Evolutionary conservation across 2,797 vertebrate genomes (phyloP).

Genomic region (Malurus splendens): DNA sequence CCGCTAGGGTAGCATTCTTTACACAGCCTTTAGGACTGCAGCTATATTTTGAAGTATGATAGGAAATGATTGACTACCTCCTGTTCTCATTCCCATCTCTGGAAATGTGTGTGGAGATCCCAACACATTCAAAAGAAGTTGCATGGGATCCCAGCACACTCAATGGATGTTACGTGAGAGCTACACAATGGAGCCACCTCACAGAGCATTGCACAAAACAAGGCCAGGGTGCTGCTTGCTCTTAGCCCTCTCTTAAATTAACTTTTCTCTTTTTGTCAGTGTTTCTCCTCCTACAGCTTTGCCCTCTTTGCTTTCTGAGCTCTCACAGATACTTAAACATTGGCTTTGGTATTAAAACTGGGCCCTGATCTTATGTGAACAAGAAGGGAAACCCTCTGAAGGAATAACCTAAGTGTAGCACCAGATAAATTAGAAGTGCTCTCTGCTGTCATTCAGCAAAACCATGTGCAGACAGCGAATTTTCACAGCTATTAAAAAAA

Average conservation of each 20-base stretch:
- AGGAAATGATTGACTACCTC: neutral
- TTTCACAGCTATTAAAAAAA: constrained; percentile 67
- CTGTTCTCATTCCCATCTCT: neutral
- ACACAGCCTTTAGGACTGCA: neutral
- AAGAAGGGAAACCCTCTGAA: constrained; percentile 39
- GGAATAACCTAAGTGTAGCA: constrained; percentile 27
- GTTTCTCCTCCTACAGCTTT: constrained; percentile 5
- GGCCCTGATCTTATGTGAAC: constrained; percentile 1
- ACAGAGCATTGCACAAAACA: neutral
- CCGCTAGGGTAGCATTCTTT: neutral
- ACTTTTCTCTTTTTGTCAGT: neutral
- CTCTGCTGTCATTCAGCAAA: constrained; percentile 58
- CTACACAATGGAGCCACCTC: neutral
- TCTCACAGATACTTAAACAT: neutral
- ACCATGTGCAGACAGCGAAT: constrained; percentile 57
- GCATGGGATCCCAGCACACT: neutral
- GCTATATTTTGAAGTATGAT: neutral
- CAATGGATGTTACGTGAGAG: rapidly evolving
- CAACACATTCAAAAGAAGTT: rapidly evolving
- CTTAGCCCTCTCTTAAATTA: neutral
- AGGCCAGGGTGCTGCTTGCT: neutral
- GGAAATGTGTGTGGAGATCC: neutral
- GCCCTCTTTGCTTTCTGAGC: constrained; percentile 9
- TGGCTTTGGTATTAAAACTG: neutral
- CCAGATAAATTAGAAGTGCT: constrained; percentile 43